Base-by-base conservation (phyloP, 2,888 invertebrate genomes). In the Tineola bisselliella region DNA sequence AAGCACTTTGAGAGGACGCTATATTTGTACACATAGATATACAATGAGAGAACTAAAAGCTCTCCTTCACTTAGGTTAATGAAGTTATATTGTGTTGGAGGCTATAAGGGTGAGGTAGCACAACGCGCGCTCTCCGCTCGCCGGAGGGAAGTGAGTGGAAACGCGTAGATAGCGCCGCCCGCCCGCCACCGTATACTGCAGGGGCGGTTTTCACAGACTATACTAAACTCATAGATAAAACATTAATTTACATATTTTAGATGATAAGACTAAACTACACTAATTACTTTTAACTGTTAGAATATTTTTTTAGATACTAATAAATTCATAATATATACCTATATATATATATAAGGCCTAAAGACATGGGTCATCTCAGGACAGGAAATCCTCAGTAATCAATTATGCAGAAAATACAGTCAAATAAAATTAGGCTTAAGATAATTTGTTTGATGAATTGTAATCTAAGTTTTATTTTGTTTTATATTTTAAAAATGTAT, bases 71-170 rank as follows among this genome's bases (percentile, higher is more conserved):
- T 76, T 69, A 69, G 68, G 66, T 70, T 79, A 81, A 79, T 75
- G 77, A 81, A 81, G 79, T 79, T 82, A 79, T 77, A 64, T 66
- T 68, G 63, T 67, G 67, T 65, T 67, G 67, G 70, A 64, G 70
- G 66, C 68, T 44, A 69, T 66, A 6, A 69, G 69, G 69, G 60
- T 61, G 60, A 62, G 61, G 63, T 65, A 63, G 44, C 63, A 67
- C 68, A 74, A 76, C 84, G 82, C 80, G 81, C 81, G 72, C 63
- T 75, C 70, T 79, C 74, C 73, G 75, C 72, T 70, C 74, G 69
- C 67, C 72, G 75, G 74, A 76, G 77, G 78, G 75, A 74, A 86
- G 74, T 86, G 84, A 76, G 83, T 81, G 80, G 80, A 81, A 78
- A 73, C 68, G 44, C 19, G 43, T 25, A 13, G 17, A 15, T n/a